A percentile compares a stretch with the other conserved stretches of the same genome.
Evolutionary conservation across 2,113 vertebrate genomes (phyloP).

Genomic region (Scolopax mira): DNA sequence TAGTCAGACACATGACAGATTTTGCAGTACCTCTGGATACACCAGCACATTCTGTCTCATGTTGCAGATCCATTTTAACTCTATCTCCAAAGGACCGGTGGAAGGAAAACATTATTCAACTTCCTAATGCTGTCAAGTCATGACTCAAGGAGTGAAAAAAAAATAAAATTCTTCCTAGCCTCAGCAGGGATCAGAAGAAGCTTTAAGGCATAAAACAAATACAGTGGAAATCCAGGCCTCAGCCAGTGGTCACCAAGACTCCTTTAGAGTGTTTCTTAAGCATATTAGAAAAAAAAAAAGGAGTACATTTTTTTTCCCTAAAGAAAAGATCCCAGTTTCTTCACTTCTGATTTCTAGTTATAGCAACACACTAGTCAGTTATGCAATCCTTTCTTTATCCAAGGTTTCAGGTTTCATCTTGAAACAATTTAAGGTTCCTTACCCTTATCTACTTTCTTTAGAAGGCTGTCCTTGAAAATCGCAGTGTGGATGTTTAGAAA

Average conservation of each 20-base stretch:
- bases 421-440: not conserved
- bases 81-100: not conserved
- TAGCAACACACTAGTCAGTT: not conserved
- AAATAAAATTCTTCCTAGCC: not conserved
- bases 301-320: not conserved
- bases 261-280: not conserved
- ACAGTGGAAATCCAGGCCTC: not conserved
- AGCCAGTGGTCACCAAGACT: not conserved
- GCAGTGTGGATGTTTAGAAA: not conserved
- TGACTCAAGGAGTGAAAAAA: not conserved
- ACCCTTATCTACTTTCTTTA: not conserved
- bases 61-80: not conserved
- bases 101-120: not conserved
- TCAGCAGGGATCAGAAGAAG: not conserved
- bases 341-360: not conserved
- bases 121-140: not conserved
- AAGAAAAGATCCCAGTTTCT: not conserved
- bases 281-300: not conserved
- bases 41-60: not conserved
- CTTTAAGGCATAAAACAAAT: not conserved
- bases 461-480: not conserved
- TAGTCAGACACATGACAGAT: rapidly evolving
- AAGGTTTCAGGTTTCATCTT: not conserved
- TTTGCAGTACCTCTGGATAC: not conserved
- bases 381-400: not conserved